These are phyloP conservation scores for Drosophila sordidula DNA, from an alignment of 2,888 invertebrate species.

Conservation along the genomic window DNA sequence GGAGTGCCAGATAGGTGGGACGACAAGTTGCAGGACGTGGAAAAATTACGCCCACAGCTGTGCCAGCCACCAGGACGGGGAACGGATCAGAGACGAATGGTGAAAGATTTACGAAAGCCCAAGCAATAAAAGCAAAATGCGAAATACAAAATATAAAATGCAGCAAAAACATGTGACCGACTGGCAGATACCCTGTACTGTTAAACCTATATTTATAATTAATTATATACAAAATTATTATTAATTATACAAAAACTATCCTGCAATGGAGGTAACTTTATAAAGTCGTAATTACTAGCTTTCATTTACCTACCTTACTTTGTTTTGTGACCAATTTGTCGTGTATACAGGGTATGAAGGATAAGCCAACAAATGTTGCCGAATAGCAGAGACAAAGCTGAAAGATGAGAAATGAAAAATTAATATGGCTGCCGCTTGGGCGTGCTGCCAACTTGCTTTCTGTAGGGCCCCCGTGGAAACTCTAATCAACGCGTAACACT, in stretches of 20 bases:
- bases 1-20: constrained; percentile 14
- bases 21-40: constrained; percentile 30
- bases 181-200: not conserved
- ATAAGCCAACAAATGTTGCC: constrained; percentile 14
- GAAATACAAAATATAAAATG: constrained; percentile 21
- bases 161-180: constrained; percentile 2
- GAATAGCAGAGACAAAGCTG: constrained; percentile 7
- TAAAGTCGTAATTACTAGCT: no score
- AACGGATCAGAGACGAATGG: constrained; percentile 47
- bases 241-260: no score
- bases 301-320: no score
- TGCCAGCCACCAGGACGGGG: constrained; percentile 19
- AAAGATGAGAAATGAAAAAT: constrained; percentile 45
- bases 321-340: not conserved
- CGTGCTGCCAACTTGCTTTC: constrained; percentile 30
- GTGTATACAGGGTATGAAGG: not conserved
- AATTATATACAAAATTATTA: no score
- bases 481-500: constrained; percentile 51
- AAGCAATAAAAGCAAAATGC: constrained; percentile 36
- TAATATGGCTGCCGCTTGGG: constrained; percentile 55
- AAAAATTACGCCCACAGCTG: constrained; percentile 67
- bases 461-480: constrained; percentile 28
- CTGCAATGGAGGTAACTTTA: no score
- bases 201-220: no score
- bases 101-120: constrained; percentile 59